Conservation (phyloP, 2,113 vertebrate species). For the Arvicanthis niloticus region DNA sequence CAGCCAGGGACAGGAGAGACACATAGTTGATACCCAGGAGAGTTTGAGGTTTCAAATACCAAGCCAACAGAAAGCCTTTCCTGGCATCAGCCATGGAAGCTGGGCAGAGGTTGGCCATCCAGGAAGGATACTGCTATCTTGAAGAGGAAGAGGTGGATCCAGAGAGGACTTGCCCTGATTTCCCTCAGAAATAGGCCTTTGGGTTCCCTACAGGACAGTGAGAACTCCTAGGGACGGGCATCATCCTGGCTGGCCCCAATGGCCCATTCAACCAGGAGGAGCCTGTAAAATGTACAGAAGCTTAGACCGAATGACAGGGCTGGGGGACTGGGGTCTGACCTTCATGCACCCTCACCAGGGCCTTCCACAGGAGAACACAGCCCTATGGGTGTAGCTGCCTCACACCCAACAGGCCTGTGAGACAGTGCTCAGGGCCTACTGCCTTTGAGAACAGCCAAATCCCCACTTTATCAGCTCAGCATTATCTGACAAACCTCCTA, state of each 20-base stretch:
- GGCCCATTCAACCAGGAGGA: neutral
- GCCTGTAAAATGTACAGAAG: neutral
- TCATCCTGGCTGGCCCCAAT: neutral
- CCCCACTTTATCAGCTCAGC: conserved; percentile 68
- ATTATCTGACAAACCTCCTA: conserved; percentile 73
- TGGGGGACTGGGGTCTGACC: neutral
- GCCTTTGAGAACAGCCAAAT: conserved; percentile 29
- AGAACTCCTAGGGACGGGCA: neutral
- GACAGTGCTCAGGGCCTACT: neutral
- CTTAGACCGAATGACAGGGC: neutral
- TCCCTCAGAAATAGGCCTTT: neutral
- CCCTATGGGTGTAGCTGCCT: neutral
- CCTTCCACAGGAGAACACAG: neutral
- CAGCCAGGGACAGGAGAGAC: neutral
- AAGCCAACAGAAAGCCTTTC: neutral
- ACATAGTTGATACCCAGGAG: neutral
- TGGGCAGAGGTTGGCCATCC: neutral
- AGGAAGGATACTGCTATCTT: neutral
- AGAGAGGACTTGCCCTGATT: neutral
- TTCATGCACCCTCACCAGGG: neutral
- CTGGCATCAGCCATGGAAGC: neutral
- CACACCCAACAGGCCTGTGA: neutral
- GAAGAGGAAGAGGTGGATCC: neutral
- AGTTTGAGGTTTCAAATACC: neutral
- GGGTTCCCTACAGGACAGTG: neutral